Conservation (phyloP, 2,888 invertebrate genomes). For the Chymomyza fuscimana region DNA sequence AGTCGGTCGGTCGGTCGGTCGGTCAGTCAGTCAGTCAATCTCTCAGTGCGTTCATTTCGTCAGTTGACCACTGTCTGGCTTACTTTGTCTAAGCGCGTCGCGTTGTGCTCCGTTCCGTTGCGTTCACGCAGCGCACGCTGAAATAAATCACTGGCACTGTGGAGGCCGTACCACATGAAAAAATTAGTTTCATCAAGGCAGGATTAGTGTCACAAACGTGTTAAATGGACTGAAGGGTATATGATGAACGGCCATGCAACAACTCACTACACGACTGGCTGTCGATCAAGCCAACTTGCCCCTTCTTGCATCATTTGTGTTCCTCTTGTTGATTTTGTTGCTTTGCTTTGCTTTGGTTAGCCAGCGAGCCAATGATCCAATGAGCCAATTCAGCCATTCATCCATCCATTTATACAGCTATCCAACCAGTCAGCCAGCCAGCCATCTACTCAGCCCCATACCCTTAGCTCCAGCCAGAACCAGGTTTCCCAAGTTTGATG, state of each 20-base stretch:
- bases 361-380: background rate
- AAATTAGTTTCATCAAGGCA: constrained; percentile 80
- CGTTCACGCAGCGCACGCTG: constrained; percentile 72
- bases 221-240: constrained; percentile 80
- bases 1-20: constrained; percentile 43
- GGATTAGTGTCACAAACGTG: constrained; percentile 80
- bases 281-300: constrained; percentile 37
- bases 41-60: background rate
- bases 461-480: background rate
- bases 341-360: constrained; percentile 5
- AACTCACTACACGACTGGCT: constrained; percentile 41
- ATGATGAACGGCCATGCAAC: constrained; percentile 75
- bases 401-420: background rate
- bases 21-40: constrained; percentile 17
- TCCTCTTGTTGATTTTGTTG: background rate
- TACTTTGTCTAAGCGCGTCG: constrained; percentile 69
- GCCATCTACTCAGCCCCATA: background rate
- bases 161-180: constrained; percentile 72
- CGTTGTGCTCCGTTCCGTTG: background rate
- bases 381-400: constrained; percentile 40
- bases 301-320: background rate
- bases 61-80: constrained; percentile 13
- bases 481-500: constrained; percentile 48
- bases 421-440: background rate
- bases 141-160: constrained; percentile 76